phyloP scores from a whole-genome alignment of 2,113 vertebrate genomes.

The Urocitellus parryii region DNA sequence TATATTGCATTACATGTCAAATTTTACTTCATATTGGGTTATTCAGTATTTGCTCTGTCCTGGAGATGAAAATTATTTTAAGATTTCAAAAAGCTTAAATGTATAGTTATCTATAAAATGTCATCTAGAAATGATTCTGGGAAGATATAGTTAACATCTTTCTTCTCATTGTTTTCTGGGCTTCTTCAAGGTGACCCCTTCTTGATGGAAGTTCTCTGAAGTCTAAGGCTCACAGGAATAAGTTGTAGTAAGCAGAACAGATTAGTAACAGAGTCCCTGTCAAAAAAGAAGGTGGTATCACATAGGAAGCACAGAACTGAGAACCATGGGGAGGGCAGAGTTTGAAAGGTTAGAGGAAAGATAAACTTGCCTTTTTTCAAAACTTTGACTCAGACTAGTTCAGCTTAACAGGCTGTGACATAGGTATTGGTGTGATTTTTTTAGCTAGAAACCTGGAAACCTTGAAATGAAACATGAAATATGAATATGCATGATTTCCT shows the following conservation, averaged over 20 bases:
- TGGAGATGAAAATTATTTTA: not conserved
- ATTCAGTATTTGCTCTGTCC: not conserved
- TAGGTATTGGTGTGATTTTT: not conserved
- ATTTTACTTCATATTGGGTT: not conserved
- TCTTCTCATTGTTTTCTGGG: not conserved
- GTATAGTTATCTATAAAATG: no score
- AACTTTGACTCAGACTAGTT: not conserved
- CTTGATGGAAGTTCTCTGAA: not conserved
- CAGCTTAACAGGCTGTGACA: not conserved
- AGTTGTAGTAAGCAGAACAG: not conserved
- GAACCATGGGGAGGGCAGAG: not conserved
- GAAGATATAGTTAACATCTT: no score
- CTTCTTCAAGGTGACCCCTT: not conserved
- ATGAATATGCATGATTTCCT: not conserved
- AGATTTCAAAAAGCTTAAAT: not conserved
- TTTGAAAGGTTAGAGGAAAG: not conserved
- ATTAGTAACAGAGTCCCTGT: not conserved
- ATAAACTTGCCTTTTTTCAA: not conserved
- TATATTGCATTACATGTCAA: not conserved
- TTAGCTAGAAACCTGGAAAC: not conserved
- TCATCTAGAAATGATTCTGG: no score
- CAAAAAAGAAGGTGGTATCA: not conserved
- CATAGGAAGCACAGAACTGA: not conserved
- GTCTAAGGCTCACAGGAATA: not conserved
- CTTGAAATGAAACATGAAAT: not conserved